These are phyloP conservation scores for Solenopsis invicta DNA, from an alignment of 1,140 invertebrate genomes.

Conservation along the genomic window DNA sequence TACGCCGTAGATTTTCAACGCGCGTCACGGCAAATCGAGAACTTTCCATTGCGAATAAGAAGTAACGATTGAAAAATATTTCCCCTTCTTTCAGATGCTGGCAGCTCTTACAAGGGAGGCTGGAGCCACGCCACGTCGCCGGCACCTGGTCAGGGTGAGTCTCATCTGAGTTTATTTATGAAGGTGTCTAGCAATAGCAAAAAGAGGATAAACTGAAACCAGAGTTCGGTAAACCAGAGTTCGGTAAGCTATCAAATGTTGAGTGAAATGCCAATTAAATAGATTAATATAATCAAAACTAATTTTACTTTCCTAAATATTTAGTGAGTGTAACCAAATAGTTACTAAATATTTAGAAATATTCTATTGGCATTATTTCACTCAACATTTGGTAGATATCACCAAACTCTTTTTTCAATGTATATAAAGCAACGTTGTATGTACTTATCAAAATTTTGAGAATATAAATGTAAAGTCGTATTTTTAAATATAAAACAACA, in stretches of 20 bases:
- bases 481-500: neutral
- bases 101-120: conserved; percentile 90
- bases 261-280: no score
- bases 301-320: no score
- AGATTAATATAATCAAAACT: no score
- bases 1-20: conserved; percentile 14
- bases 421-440: neutral
- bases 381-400: no score
- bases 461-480: neutral
- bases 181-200: neutral
- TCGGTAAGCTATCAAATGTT: no score
- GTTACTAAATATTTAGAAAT: no score
- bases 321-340: no score
- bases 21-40: neutral
- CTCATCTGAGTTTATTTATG: neutral
- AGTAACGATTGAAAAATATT: neutral
- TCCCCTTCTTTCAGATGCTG: conserved; percentile 86
- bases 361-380: no score
- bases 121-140: conserved; percentile 89
- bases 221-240: no score
- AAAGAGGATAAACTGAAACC: neutral
- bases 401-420: no score
- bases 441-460: neutral
- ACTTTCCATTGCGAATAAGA: neutral
- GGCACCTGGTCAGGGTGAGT: conserved; percentile 86